These are phyloP conservation scores for Nemurella pictetii DNA, from an alignment of 2,888 invertebrate species.

Conservation along the genomic window DNA sequence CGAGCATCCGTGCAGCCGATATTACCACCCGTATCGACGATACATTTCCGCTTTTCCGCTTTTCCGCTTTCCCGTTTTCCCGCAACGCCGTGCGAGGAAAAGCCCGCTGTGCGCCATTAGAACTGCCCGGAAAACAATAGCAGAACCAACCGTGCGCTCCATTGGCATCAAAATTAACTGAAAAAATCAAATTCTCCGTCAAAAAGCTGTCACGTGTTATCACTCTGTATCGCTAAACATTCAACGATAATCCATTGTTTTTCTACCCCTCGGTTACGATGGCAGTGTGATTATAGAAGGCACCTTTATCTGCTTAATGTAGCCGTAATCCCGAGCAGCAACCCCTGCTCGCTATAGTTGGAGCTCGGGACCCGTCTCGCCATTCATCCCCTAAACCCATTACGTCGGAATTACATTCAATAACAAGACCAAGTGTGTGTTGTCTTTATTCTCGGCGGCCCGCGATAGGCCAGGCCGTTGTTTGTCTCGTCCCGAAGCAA, in stretches of 20 bases:
- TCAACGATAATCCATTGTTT: conserved; percentile 2
- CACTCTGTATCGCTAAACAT: no score
- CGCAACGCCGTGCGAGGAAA: no score
- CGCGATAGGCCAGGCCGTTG: no score
- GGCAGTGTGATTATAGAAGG: background rate
- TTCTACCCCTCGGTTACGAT: background rate
- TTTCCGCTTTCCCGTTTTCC: no score
- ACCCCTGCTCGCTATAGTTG: background rate
- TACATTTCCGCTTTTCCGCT: background rate
- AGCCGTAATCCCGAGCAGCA: background rate
- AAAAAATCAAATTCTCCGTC: no score
- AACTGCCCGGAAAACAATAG: no score
- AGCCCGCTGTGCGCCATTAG: no score
- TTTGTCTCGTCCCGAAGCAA: no score
- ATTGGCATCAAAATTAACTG: no score
- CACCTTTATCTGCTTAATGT: conserved; percentile 13
- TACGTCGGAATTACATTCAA: conserved; percentile 17
- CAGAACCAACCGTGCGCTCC: no score
- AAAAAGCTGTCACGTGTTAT: no score
- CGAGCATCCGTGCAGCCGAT: conserved; percentile 33
- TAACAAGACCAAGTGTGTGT: conserved; percentile 1
- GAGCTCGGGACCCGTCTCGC: background rate
- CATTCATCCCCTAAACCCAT: background rate
- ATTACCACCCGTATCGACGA: conserved; percentile 2
- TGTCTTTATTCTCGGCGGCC: background rate